Percentiles rank a stretch among this genome's conserved stretches.
phyloP scores from a whole-genome alignment of 2,888 invertebrate genomes.

The Synergus itoensis region DNA sequence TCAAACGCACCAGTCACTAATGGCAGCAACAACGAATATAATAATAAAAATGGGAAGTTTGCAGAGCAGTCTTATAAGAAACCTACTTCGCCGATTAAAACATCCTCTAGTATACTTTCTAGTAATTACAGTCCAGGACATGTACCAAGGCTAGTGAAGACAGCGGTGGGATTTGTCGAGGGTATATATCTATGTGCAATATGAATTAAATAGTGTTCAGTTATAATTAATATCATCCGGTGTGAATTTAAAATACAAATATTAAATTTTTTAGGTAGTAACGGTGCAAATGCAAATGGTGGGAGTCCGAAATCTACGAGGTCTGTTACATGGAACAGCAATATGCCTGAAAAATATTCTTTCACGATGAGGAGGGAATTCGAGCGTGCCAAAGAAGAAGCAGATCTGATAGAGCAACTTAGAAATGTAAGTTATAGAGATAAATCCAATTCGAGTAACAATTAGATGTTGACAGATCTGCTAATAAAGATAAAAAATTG shows the following conservation, averaged over 20 bases:
- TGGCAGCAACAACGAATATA: conserved; percentile 71
- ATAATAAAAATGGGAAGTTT: conserved; percentile 68
- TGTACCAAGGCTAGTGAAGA: conserved; percentile 80
- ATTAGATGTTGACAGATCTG: neutral
- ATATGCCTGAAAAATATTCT: conserved; percentile 86
- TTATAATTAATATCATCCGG: neutral
- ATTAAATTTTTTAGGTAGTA: conserved; percentile 60
- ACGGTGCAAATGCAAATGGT: conserved; percentile 68
- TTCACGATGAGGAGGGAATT: conserved; percentile 96
- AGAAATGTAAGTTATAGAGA: conserved; percentile 83
- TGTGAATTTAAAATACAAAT: neutral
- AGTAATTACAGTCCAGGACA: conserved; percentile 78
- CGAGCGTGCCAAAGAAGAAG: conserved; percentile 93
- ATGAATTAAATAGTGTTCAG: conserved; percentile 5
- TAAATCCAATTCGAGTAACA: neutral
- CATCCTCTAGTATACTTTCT: conserved; percentile 80
- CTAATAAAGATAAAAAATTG: conserved; percentile 56
- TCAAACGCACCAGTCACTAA: conserved; percentile 72
- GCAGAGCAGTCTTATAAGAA: conserved; percentile 81
- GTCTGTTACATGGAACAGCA: conserved; percentile 86
- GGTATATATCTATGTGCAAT: conserved; percentile 68
- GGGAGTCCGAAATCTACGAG: conserved; percentile 73
- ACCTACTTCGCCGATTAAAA: conserved; percentile 84
- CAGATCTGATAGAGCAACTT: conserved; percentile 90
- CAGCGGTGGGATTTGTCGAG: conserved; percentile 82